Conservation (phyloP, 1,140 invertebrate genomes). For the Tenebrio molitor region DNA sequence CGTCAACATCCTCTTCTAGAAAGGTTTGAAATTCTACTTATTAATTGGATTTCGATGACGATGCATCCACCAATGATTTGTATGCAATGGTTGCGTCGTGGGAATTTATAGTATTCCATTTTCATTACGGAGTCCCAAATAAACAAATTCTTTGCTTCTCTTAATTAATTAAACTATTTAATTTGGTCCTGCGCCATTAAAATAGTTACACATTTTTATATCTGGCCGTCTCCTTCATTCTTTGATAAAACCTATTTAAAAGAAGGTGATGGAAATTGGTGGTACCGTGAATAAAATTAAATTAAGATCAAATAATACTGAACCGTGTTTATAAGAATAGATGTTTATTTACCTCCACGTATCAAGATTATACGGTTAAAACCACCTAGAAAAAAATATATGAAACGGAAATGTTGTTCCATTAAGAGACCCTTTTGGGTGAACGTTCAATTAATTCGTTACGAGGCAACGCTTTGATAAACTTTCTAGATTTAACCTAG, state of each 20-base stretch:
- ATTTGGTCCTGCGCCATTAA: constrained; percentile 11
- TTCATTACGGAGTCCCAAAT: constrained; percentile 14
- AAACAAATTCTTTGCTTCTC: constrained; percentile 25
- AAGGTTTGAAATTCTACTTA: too few species aligned
- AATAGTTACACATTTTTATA: constrained; percentile 33
- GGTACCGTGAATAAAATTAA: constrained; percentile 25
- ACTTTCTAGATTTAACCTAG: not conserved
- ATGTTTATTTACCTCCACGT: constrained; percentile 43
- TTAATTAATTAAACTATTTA: constrained; percentile 37
- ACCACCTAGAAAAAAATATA: constrained; percentile 39
- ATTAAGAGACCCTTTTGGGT: constrained; percentile 32
- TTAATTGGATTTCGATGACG: too few species aligned
- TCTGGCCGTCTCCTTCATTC: not conserved
- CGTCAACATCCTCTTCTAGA: too few species aligned
- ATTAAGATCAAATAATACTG: constrained; percentile 41
- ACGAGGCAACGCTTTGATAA: constrained; percentile 19
- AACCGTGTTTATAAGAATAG: constrained; percentile 33
- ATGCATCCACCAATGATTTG: not conserved
- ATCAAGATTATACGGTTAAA: constrained; percentile 45
- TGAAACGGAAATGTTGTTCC: constrained; percentile 36
- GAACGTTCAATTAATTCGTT: constrained; percentile 44
- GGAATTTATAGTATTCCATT: constrained; percentile 22
- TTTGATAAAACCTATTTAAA: not conserved
- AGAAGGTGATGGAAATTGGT: constrained; percentile 20
- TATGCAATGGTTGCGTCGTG: not conserved